Conservation (phyloP, 2,888 invertebrate genomes). For the Lasioglossum calceatum region DNA sequence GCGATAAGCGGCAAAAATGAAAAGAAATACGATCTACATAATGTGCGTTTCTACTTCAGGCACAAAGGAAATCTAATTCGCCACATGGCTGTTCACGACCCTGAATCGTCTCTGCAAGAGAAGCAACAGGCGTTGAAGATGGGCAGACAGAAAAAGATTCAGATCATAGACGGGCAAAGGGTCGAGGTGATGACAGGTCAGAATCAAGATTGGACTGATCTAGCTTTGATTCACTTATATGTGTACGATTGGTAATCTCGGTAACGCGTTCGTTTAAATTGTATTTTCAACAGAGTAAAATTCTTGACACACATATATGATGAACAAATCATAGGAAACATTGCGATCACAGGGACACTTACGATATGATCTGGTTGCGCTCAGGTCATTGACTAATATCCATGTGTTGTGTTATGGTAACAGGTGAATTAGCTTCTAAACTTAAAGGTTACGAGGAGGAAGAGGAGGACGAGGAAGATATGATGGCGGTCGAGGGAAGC, state of each 20-base stretch:
- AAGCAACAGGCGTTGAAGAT: conserved; percentile 91
- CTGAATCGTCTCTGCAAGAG: conserved; percentile 91
- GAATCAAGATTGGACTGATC: background rate
- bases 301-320: conserved; percentile 35
- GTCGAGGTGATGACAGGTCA: conserved; percentile 84
- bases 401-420: conserved; percentile 74
- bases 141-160: conserved; percentile 91
- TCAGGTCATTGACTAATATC: conserved; percentile 82
- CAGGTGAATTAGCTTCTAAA: conserved; percentile 82
- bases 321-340: conserved; percentile 19
- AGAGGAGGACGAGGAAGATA: conserved; percentile 86
- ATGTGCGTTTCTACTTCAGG: conserved; percentile 74
- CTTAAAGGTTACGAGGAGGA: conserved; percentile 84
- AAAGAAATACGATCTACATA: background rate
- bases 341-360: conserved; percentile 70
- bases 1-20: background rate
- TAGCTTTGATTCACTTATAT: conserved; percentile 37
- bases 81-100: conserved; percentile 96
- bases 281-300: conserved; percentile 9
- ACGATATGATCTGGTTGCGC: conserved; percentile 79
- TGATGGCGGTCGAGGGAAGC: conserved; percentile 89
- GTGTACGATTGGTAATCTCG: conserved; percentile 16
- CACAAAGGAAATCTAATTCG: conserved; percentile 97
- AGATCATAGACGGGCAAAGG: conserved; percentile 86
- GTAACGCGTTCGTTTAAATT: background rate